Evolutionary conservation across 2,113 vertebrate species (phyloP).

Genomic region (Apodemus speciosus): DNA sequence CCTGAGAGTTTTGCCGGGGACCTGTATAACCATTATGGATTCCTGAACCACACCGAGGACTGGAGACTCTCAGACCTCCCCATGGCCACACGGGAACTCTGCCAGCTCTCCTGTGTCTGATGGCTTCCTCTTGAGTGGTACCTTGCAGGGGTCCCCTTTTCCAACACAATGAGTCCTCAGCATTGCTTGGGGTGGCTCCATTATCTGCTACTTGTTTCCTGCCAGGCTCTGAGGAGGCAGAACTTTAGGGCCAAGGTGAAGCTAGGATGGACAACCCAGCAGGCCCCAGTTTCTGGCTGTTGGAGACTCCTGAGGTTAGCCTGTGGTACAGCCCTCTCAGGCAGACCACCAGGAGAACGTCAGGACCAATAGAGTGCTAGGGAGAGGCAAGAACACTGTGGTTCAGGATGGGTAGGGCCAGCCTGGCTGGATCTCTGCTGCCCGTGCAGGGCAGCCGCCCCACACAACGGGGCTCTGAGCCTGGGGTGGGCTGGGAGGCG

Average conservation of each 20-base stretch:
- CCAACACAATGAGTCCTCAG: accelerated
- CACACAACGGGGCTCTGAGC: slow-evolving; percentile 68
- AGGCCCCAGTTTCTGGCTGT: background rate
- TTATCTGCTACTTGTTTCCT: too few species aligned
- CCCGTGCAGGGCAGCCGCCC: slow-evolving; percentile 28
- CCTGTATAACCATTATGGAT: background rate
- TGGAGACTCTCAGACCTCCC: background rate
- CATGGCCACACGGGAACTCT: accelerated
- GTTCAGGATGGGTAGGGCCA: background rate
- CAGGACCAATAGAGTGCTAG: background rate
- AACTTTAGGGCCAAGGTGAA: background rate
- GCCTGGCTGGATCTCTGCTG: background rate
- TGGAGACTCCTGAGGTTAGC: background rate
- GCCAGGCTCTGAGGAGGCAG: background rate
- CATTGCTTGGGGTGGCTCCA: accelerated
- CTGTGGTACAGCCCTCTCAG: too few species aligned
- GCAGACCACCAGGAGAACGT: background rate
- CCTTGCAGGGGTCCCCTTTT: background rate
- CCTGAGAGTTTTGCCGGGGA: background rate
- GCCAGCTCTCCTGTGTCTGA: background rate
- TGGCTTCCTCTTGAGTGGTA: background rate
- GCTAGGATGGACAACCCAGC: accelerated
- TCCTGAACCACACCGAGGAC: background rate
- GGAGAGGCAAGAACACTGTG: background rate
- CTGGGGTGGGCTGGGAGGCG: slow-evolving; percentile 52